These are phyloP conservation scores for Buceros bicornis DNA, from an alignment of 2,797 vertebrate species.

Conservation along the genomic window DNA sequence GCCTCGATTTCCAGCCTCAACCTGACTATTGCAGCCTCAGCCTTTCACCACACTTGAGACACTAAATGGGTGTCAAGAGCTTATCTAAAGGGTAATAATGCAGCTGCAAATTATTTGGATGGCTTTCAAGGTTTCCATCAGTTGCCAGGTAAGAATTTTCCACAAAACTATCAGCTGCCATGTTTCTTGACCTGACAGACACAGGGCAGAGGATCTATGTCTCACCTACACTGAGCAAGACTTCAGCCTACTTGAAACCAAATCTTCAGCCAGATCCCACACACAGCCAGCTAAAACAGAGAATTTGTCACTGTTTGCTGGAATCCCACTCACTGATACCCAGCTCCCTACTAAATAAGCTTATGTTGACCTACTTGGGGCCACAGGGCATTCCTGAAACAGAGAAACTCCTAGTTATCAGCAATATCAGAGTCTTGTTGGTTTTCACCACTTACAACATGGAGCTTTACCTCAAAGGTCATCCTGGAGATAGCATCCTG, in stretches of 20 bases:
- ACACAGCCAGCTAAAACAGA: neutral
- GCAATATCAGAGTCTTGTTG: neutral
- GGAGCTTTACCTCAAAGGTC: slow-evolving; percentile 88
- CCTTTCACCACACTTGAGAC: neutral
- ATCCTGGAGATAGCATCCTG: slow-evolving; percentile 88
- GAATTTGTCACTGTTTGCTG: neutral
- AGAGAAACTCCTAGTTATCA: neutral
- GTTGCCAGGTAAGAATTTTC: neutral
- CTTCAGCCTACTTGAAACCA: neutral
- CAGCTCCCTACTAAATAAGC: neutral
- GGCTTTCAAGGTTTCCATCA: neutral
- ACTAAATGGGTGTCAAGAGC: neutral
- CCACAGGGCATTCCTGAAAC: neutral
- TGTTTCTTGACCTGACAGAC: neutral
- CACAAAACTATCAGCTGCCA: neutral
- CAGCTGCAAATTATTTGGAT: neutral
- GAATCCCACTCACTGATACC: neutral
- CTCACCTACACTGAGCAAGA: neutral
- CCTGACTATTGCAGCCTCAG: neutral
- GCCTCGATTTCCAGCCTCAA: neutral
- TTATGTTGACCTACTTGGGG: neutral
- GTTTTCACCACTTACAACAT: neutral
- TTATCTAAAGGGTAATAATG: neutral
- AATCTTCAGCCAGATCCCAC: neutral
- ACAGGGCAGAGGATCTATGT: neutral